Base-by-base conservation (phyloP, 64 coral and sea anemone species). In the Porites lutea region DNA sequence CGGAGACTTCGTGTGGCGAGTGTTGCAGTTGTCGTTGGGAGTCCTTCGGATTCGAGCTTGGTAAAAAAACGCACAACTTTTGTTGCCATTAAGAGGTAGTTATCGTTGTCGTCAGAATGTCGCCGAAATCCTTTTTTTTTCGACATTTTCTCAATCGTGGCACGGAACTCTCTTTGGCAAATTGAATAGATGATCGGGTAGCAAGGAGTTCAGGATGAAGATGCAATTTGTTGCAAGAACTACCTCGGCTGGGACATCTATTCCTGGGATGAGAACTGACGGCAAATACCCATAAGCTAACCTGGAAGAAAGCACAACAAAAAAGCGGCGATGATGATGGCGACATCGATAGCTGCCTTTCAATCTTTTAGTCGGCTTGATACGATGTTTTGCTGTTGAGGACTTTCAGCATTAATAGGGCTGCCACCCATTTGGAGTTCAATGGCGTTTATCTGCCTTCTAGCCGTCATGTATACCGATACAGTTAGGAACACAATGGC, bases 321-420 rank as follows among this genome's bases (percentile, higher is more conserved):
- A 69, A 22, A 69, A 11, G 51, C 51, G 11, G 19, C 20, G 19
- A 79, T 23, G 11, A 79, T 57, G 5, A 55, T 37, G n/a, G 7
- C 12, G 11, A 79, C 52, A n/a, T 79, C 76, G n/a, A 58, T 53
- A 27, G 76, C 76, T 79, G 74, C 74, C 19, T 54, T 77, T 7
- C 49, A 48, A 2, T 53, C 74, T n/a, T 7, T 77, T 11, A 3
- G 6, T 54, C 74, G 15, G 16, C 74, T 77, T n/a, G 16, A 77
- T 3, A 37, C 27, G 27, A 77, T 54, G 7, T 55, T 18, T 51
- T 53, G 74, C 18, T 74, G 27, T 49, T 54, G 74, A 37, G 27
- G 27, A 11, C 15, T 77, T 19, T 53, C 14, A n/a, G 48, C 14
- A 48, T 15, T n/a, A n/a, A n/a, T n/a, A n/a, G n/a, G n/a, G n/a